phyloP scores from a whole-genome alignment of 2,888 invertebrate species.

The Pachydiplax longipennis region DNA sequence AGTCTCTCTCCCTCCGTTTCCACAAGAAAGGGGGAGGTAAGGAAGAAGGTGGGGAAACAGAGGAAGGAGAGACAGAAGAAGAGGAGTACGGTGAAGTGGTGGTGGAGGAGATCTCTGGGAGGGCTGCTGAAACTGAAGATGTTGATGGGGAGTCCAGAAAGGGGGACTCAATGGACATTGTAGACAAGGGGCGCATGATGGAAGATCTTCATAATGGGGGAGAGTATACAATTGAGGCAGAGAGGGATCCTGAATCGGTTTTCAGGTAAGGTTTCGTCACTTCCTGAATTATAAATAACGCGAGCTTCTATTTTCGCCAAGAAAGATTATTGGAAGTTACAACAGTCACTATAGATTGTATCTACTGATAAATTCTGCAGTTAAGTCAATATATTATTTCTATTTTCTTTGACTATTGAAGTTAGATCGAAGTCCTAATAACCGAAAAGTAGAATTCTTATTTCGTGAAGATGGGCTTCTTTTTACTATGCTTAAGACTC shows the following conservation, averaged over 20 bases:
- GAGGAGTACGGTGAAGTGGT: slow-evolving; percentile 52
- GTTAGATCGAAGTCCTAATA: too few species aligned
- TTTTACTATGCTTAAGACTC: too few species aligned
- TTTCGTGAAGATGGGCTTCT: too few species aligned
- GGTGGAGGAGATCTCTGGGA: background rate
- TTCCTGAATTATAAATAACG: too few species aligned
- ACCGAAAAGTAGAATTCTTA: too few species aligned
- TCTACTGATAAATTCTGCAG: too few species aligned
- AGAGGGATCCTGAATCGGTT: slow-evolving; percentile 46
- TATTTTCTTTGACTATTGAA: too few species aligned
- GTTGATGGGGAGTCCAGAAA: background rate
- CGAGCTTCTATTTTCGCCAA: too few species aligned
- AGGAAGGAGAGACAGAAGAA: slow-evolving; percentile 52
- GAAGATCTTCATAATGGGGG: slow-evolving; percentile 12
- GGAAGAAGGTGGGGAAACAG: slow-evolving; percentile 61
- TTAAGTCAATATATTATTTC: too few species aligned
- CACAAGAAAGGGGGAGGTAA: slow-evolving; percentile 64
- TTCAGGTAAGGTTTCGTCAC: slow-evolving; percentile 37
- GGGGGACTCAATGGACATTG: background rate
- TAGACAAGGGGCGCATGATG: slow-evolving; percentile 18
- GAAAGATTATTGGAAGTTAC: too few species aligned
- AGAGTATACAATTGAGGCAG: slow-evolving; percentile 17
- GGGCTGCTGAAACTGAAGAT: background rate
- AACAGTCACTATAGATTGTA: too few species aligned
- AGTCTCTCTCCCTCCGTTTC: slow-evolving; percentile 71